Conservation (phyloP, 2,113 vertebrate species). For the Engystomops pustulosus region DNA sequence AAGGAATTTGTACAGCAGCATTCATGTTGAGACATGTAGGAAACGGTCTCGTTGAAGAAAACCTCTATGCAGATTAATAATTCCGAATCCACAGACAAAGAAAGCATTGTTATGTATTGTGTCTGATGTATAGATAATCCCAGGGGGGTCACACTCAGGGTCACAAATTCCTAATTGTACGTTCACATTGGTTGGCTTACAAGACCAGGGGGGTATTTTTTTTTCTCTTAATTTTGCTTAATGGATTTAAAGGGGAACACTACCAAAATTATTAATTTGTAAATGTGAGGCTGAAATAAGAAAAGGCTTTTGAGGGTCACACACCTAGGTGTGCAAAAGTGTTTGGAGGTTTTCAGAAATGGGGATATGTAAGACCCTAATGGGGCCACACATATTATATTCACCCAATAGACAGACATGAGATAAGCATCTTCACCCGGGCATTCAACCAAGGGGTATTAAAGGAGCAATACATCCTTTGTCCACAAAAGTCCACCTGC, state of each 20-base stretch:
- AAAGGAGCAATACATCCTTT: no score
- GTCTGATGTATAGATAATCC: constrained; percentile 47
- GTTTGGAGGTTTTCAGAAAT: not conserved
- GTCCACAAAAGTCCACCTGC: no score
- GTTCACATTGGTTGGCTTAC: constrained; percentile 14
- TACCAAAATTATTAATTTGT: not conserved
- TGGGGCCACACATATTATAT: no score
- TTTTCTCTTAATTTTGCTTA: not conserved
- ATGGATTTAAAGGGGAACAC: constrained; percentile 8
- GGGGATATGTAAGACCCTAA: no score
- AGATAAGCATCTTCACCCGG: no score
- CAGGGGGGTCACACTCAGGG: constrained; percentile 28
- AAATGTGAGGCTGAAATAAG: not conserved
- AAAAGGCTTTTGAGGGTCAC: no score
- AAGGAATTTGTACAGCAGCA: constrained; percentile 40
- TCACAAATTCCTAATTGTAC: constrained; percentile 31
- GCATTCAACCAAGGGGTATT: no score
- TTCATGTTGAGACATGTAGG: constrained; percentile 49
- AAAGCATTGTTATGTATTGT: constrained; percentile 45
- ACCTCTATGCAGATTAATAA: constrained; percentile 52
- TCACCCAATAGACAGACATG: no score
- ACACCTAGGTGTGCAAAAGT: not conserved
- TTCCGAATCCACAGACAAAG: constrained; percentile 44
- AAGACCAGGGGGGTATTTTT: not conserved
- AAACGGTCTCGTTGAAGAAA: constrained; percentile 40